phyloP scores from a whole-genome alignment of 2,888 invertebrate species.

The Syrphus vitripennis region DNA sequence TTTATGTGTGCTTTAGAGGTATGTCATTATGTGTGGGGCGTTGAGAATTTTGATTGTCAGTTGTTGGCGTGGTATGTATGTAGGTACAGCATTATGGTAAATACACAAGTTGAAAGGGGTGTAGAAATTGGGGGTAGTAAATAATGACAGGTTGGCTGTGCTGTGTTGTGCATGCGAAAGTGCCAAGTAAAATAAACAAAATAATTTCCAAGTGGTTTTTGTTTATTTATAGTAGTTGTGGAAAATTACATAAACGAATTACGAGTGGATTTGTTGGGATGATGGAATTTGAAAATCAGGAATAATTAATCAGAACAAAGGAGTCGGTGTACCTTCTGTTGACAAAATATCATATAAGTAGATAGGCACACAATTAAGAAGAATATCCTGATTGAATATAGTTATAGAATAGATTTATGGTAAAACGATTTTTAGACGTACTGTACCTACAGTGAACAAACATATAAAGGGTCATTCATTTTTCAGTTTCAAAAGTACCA shows the following conservation, averaged over 20 bases:
- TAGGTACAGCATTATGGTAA: no score
- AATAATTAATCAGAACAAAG: not conserved
- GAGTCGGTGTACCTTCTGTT: not conserved
- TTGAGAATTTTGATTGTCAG: slow-evolving; percentile 9
- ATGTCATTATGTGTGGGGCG: not conserved
- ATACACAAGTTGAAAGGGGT: not conserved
- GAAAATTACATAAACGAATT: slow-evolving; percentile 18
- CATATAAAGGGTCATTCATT: no score
- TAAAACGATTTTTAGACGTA: no score
- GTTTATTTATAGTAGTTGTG: slow-evolving; percentile 47
- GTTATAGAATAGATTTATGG: no score
- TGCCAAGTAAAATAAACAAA: slow-evolving; percentile 58
- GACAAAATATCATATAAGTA: not conserved
- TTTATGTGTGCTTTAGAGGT: not conserved
- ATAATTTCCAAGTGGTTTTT: slow-evolving; percentile 40
- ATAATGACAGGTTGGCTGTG: slow-evolving; percentile 15
- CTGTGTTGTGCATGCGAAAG: not conserved
- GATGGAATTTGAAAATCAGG: not conserved
- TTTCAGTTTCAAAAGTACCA: no score
- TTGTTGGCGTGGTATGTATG: no score
- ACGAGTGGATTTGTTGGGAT: not conserved
- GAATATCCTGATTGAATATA: no score
- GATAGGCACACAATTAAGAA: not conserved
- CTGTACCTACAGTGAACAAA: no score
- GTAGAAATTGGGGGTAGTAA: not conserved